Percentiles rank a stretch among this genome's conserved stretches.
phyloP scores from a whole-genome alignment of 2,113 vertebrate species.

The Leptobrachium leishanense region DNA sequence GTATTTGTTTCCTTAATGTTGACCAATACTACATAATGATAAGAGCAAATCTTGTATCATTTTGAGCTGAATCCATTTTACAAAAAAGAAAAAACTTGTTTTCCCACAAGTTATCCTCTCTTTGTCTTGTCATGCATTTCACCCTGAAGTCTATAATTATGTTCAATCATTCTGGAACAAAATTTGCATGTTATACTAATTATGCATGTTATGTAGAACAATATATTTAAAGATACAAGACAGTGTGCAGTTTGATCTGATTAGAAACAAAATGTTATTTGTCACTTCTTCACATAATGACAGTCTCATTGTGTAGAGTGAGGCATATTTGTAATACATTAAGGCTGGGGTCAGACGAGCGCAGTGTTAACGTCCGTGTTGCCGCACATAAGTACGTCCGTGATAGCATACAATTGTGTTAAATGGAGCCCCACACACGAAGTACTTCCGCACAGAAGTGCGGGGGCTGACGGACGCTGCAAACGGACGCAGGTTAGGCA shows the following conservation, averaged over 20 bases:
- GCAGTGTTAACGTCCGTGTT: no score
- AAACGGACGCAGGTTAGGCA: no score
- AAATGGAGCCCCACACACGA: no score
- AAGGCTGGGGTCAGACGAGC: no score
- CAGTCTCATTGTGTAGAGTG: background rate
- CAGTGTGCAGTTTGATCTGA: background rate
- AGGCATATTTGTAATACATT: background rate
- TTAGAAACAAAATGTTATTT: background rate
- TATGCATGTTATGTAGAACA: background rate
- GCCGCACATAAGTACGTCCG: no score
- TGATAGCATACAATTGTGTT: no score
- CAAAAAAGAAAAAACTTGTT: background rate
- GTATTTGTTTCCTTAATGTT: conserved; percentile 11
- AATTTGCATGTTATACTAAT: conserved; percentile 16
- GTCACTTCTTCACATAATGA: background rate
- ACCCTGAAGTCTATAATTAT: conserved; percentile 24
- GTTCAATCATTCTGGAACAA: conserved; percentile 18
- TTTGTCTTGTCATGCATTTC: conserved; percentile 7
- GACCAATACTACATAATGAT: conserved; percentile 7
- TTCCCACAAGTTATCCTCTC: background rate
- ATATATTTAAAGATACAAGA: background rate
- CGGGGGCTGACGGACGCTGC: no score
- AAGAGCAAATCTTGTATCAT: conserved; percentile 20
- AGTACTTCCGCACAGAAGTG: no score
- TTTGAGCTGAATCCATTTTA: background rate